Evolutionary conservation across 1,140 invertebrate species (phyloP).

Genomic region (Lepeophtheirus salmonis): DNA sequence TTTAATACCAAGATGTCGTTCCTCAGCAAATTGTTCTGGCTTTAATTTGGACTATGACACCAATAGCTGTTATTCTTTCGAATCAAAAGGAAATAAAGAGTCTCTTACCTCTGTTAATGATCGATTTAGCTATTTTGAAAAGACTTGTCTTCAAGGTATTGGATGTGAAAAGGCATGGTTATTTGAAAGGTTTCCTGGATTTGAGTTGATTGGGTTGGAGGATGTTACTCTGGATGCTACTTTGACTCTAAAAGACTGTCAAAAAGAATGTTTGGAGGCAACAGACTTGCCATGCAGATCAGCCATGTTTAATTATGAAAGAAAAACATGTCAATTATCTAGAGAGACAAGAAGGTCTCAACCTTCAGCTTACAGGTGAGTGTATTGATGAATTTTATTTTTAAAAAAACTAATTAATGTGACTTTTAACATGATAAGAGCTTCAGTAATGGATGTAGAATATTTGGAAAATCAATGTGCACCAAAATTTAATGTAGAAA

Average conservation of each 20-base stretch:
- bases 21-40: slow-evolving; percentile 12
- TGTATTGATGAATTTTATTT: slow-evolving; percentile 23
- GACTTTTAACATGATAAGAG: too few species aligned
- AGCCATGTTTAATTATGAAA: slow-evolving; percentile 23
- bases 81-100: slow-evolving; percentile 15
- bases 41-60: slow-evolving; percentile 20
- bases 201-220: slow-evolving; percentile 29
- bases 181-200: slow-evolving; percentile 28
- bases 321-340: slow-evolving; percentile 23
- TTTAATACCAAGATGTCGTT: slow-evolving; percentile 19
- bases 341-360: slow-evolving; percentile 25
- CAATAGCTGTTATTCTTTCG: slow-evolving; percentile 18
- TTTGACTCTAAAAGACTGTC: slow-evolving; percentile 26
- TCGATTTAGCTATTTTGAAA: slow-evolving; percentile 20
- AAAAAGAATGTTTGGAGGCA: slow-evolving; percentile 28
- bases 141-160: slow-evolving; percentile 20
- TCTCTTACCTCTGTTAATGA: not conserved
- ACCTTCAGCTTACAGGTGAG: slow-evolving; percentile 26
- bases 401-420: too few species aligned
- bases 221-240: slow-evolving; percentile 25
- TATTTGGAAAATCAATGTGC: slow-evolving; percentile 31
- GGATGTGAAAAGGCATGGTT: slow-evolving; percentile 27
- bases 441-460: slow-evolving; percentile 28
- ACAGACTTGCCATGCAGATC: slow-evolving; percentile 26
- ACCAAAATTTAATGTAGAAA: slow-evolving; percentile 19